A percentile compares a stretch with the other conserved stretches of the same genome.
phyloP scores from a whole-genome alignment of 1,140 invertebrate species.

The Drosophila tsacasi region DNA sequence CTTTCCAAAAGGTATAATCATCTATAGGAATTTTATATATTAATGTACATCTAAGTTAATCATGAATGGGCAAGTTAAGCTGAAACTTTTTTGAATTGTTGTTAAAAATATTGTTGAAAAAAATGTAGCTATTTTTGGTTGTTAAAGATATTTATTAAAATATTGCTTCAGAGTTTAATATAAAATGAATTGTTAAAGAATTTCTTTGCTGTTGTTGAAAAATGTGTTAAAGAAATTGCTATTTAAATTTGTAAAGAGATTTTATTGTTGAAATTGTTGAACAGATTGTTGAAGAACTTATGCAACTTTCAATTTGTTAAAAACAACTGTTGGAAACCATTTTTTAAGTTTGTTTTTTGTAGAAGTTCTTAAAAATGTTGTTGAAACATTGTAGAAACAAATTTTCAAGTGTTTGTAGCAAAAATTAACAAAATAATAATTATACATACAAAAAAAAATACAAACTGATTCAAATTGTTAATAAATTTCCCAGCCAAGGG shows the following conservation, averaged over 20 bases:
- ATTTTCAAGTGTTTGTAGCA: not conserved
- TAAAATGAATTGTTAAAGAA: too few species aligned
- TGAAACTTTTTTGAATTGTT: not conserved
- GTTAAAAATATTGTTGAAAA: not conserved
- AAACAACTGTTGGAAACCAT: not conserved
- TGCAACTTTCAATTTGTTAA: not conserved
- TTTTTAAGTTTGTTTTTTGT: not conserved
- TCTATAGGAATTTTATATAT: not conserved
- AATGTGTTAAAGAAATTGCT: not conserved
- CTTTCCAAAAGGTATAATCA: not conserved
- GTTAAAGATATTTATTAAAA: not conserved
- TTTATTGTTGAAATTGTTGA: not conserved
- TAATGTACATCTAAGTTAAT: not conserved
- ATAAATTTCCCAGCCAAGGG: not conserved
- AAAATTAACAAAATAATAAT: not conserved
- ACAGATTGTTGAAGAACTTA: not conserved
- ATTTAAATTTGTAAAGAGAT: not conserved
- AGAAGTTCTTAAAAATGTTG: not conserved
- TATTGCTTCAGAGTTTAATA: too few species aligned
- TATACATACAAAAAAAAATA: too few species aligned
- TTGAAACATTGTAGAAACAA: not conserved
- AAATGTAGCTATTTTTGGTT: not conserved
- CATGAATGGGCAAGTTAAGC: not conserved
- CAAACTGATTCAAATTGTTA: accelerated
- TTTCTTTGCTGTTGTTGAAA: not conserved